Evolutionary conservation across 2,113 vertebrate species (phyloP).

Genomic region (Ellobius talpinus): DNA sequence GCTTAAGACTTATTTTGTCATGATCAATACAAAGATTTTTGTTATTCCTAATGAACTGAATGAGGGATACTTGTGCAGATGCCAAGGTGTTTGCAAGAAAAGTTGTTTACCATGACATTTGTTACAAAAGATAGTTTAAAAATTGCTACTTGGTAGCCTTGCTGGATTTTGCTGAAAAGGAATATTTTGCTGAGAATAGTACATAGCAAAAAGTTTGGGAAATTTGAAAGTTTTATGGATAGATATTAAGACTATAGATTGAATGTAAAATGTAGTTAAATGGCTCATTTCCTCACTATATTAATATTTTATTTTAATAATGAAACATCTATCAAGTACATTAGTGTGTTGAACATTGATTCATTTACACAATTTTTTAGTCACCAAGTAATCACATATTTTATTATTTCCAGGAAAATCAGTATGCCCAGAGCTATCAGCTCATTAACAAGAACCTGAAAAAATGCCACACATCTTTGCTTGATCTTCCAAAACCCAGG

Average conservation of each 20-base stretch:
- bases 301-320: not conserved
- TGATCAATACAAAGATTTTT: not conserved
- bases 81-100: not conserved
- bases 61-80: not conserved
- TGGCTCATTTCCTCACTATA: not conserved
- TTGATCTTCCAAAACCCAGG: not conserved
- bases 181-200: not conserved
- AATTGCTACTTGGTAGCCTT: not conserved
- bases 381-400: slow-evolving; percentile 54
- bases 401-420: not conserved
- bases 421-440: not conserved
- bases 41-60: not conserved
- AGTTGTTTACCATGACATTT: not conserved
- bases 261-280: not conserved
- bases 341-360: not conserved
- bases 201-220: not conserved
- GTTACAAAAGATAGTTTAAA: not conserved
- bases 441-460: not conserved
- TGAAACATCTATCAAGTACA: not conserved
- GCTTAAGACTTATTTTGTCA: not conserved
- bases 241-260: not conserved
- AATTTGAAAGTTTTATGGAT: not conserved
- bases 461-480: not conserved
- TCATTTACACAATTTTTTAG: slow-evolving; percentile 48
- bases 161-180: not conserved